phyloP scores from a whole-genome alignment of 2,113 vertebrate genomes.

The Zosterops hypoxanthus region DNA sequence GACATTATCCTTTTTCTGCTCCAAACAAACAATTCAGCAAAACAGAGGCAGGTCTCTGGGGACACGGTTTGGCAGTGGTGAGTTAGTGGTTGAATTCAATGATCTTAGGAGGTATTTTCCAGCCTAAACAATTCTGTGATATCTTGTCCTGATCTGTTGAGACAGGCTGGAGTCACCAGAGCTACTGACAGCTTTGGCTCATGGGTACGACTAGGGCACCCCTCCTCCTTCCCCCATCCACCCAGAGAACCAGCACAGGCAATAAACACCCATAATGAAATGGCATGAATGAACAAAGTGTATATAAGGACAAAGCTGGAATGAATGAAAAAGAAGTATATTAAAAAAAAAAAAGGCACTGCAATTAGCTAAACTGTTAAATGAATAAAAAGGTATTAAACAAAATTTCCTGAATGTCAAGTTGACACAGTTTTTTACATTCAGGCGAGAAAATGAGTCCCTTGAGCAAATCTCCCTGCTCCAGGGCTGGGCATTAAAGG shows the following conservation, averaged over 20 bases:
- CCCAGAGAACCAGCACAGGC: not conserved
- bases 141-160: not conserved
- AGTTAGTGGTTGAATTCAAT: not conserved
- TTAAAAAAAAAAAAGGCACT: not conserved
- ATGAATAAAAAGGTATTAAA: not conserved
- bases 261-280: not conserved
- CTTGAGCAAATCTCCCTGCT: not conserved
- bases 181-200: not conserved
- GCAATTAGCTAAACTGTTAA: slow-evolving; percentile 23
- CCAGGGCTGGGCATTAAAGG: slow-evolving; percentile 18
- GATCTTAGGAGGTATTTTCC: not conserved
- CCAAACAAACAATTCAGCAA: not conserved
- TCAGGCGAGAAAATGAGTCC: slow-evolving; percentile 1
- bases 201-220: not conserved
- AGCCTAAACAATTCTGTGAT: not conserved
- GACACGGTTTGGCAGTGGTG: not conserved
- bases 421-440: not conserved
- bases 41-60: not conserved
- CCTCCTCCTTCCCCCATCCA: not conserved
- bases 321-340: not conserved
- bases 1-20: not conserved
- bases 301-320: not conserved
- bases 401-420: slow-evolving; percentile 6
- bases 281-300: not conserved
- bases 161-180: not conserved